Evolutionary conservation across 1,140 invertebrate genomes (phyloP).

Genomic region (Drosophila tristis): DNA sequence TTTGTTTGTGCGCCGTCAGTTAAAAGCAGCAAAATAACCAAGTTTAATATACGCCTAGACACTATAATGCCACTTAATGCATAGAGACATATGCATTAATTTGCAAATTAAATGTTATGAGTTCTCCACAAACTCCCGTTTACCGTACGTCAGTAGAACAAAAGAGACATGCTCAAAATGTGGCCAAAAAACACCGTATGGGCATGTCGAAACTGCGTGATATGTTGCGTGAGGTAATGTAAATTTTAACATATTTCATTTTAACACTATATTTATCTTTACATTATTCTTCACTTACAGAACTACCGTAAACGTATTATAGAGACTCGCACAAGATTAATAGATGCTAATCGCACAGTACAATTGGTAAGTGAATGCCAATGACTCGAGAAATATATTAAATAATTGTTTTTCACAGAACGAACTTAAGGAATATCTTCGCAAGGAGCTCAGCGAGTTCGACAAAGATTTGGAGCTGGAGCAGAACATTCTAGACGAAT

Average conservation of each 20-base stretch:
- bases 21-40: constrained; percentile 72
- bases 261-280: neutral
- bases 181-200: constrained; percentile 57
- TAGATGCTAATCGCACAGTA: constrained; percentile 48
- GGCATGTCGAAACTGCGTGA: constrained; percentile 70
- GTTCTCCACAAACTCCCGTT: constrained; percentile 52
- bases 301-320: constrained; percentile 65
- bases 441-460: constrained; percentile 62
- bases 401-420: constrained; percentile 14
- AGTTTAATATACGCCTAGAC: constrained; percentile 79
- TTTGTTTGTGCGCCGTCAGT: constrained; percentile 43
- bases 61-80: constrained; percentile 53
- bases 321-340: constrained; percentile 44
- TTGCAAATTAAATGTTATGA: constrained; percentile 29
- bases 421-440: constrained; percentile 60
- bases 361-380: constrained; percentile 46
- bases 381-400: neutral
- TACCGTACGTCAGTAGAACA: constrained; percentile 71
- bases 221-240: constrained; percentile 61
- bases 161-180: constrained; percentile 69
- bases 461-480: constrained; percentile 70
- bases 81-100: too few relatives aligned
- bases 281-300: constrained; percentile 11
- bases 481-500: constrained; percentile 61
- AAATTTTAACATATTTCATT: neutral